phyloP scores from a whole-genome alignment of 2,797 vertebrate genomes.

The Melanitta fusca region DNA sequence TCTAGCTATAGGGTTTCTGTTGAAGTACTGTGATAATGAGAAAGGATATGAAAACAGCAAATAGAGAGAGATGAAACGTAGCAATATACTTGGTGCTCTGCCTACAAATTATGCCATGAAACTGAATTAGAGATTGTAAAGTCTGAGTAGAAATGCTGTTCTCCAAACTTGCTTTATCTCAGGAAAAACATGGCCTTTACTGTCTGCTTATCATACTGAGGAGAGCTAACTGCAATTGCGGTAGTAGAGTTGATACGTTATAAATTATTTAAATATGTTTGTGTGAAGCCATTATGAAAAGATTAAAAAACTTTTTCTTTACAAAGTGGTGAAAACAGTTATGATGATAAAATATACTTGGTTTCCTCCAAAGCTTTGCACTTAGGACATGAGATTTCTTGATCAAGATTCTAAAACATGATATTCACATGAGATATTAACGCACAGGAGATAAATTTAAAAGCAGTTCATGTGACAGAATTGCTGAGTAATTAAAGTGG shows the following conservation, averaged over 20 bases:
- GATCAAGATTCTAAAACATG: neutral
- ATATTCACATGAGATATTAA: neutral
- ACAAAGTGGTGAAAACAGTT: neutral
- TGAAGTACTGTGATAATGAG: neutral
- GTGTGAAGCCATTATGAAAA: neutral
- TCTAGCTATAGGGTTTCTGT: neutral
- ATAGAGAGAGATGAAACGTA: neutral
- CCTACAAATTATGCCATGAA: neutral
- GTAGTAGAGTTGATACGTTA: neutral
- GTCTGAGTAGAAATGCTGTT: neutral
- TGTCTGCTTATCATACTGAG: neutral
- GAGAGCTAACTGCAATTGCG: neutral
- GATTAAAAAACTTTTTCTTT: neutral
- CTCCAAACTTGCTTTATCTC: neutral
- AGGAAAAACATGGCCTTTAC: neutral
- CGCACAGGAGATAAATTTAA: neutral
- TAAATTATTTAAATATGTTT: constrained; percentile 29
- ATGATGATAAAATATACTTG: neutral
- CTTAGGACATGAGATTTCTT: neutral
- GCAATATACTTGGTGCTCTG: neutral
- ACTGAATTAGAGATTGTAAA: neutral
- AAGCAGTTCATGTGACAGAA: neutral
- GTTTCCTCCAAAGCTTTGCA: neutral
- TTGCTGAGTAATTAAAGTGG: neutral
- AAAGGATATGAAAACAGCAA: neutral